Percentiles rank a stretch among this genome's conserved stretches.
Evolutionary conservation across 2,888 invertebrate species (phyloP).

Genomic region (Latrodectus hesperus): DNA sequence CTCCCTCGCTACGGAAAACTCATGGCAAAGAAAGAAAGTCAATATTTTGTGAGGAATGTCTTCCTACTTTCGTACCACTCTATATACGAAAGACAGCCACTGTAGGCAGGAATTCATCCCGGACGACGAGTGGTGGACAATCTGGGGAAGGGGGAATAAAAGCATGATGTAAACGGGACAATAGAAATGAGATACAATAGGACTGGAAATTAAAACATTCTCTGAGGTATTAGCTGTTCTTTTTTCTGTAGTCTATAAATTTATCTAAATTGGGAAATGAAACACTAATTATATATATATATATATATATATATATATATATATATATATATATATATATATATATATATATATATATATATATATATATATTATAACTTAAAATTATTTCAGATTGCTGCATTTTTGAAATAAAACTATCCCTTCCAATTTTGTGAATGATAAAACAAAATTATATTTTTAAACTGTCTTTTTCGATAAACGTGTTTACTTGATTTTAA

Average conservation of each 20-base stretch:
- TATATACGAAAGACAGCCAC: slow-evolving; percentile 12
- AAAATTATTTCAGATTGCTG: no score
- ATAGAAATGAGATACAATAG: slow-evolving; percentile 1
- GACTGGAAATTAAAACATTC: neutral
- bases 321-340: neutral
- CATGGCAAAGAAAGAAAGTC: slow-evolving; percentile 42
- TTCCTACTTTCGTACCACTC: slow-evolving; percentile 42
- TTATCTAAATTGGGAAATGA: neutral
- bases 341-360: neutral
- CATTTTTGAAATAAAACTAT: no score
- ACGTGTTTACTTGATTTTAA: no score
- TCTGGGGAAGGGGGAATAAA: neutral
- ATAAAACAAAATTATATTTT: no score
- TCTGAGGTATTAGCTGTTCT: neutral
- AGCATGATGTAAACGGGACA: neutral
- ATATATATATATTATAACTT: no score
- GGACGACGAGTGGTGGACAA: neutral
- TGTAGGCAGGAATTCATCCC: neutral
- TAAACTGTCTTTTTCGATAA: no score
- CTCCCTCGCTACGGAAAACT: slow-evolving; percentile 24
- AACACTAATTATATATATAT: neutral
- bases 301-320: neutral
- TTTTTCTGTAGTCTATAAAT: neutral
- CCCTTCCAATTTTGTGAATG: no score
- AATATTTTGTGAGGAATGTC: slow-evolving; percentile 61